Conservation (phyloP, 1,140 invertebrate genomes). For the Lineus longissimus region DNA sequence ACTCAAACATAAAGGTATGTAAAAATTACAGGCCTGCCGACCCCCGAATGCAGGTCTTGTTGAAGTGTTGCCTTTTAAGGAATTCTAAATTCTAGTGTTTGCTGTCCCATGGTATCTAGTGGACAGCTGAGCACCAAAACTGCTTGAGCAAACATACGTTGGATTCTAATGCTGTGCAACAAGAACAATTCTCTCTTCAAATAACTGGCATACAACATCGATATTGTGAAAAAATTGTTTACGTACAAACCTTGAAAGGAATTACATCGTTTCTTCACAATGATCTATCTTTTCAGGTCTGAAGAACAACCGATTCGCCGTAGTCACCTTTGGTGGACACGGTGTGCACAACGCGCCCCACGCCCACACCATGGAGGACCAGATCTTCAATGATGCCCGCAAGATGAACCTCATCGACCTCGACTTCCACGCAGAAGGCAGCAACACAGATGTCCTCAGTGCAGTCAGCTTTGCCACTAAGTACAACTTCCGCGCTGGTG, state of each 20-base stretch:
- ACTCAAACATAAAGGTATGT: constrained; percentile 38
- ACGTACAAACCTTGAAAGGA: too few species aligned
- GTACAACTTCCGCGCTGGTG: constrained; percentile 78
- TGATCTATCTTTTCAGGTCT: constrained; percentile 29
- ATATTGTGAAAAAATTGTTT: too few species aligned
- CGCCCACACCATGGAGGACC: constrained; percentile 55
- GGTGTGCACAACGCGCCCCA: constrained; percentile 68
- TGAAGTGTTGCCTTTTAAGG: too few species aligned
- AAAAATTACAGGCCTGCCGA: background rate
- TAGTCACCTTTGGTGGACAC: constrained; percentile 77
- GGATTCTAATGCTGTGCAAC: too few species aligned
- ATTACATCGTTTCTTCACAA: too few species aligned
- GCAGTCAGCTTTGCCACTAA: constrained; percentile 72
- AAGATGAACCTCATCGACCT: constrained; percentile 40
- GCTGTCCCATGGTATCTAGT: too few species aligned
- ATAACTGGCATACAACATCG: too few species aligned
- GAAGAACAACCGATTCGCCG: constrained; percentile 64
- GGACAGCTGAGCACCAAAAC: too few species aligned
- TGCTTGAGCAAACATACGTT: too few species aligned
- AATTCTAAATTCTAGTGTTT: too few species aligned
- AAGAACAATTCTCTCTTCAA: too few species aligned
- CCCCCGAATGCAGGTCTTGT: too few species aligned
- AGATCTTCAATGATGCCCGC: constrained; percentile 49
- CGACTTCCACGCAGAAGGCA: constrained; percentile 22
- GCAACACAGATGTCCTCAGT: constrained; percentile 55